Evolutionary conservation across 2,113 vertebrate genomes (phyloP).

Genomic region (Steatornis caripensis): DNA sequence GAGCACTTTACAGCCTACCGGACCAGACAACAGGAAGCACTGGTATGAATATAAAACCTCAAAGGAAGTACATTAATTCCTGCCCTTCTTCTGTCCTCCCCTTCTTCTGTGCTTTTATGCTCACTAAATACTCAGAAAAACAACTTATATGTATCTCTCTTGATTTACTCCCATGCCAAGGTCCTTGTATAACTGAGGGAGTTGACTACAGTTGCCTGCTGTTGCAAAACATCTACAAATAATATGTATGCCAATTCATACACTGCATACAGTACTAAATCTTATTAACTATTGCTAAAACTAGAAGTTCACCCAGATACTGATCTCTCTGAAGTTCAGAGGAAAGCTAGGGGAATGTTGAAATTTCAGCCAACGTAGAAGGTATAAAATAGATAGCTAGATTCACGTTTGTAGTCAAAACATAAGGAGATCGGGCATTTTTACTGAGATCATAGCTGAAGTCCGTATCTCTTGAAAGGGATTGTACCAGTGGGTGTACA

Average conservation of each 20-base stretch:
- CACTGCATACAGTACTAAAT: neutral
- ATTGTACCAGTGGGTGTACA: slow-evolving; percentile 89
- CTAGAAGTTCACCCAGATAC: neutral
- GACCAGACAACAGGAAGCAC: slow-evolving; percentile 72
- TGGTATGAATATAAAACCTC: slow-evolving; percentile 57
- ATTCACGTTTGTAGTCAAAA: neutral
- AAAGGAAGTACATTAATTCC: neutral
- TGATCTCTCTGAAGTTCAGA: neutral
- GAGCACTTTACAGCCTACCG: slow-evolving; percentile 89
- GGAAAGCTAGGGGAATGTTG: neutral
- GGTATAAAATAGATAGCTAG: neutral
- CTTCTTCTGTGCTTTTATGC: neutral
- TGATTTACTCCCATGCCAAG: neutral
- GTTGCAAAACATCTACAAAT: neutral
- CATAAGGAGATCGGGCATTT: neutral
- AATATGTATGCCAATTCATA: neutral
- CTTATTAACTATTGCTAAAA: neutral
- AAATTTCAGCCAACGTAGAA: neutral
- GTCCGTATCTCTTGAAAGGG: slow-evolving; percentile 52
- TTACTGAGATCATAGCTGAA: neutral
- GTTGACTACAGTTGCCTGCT: neutral
- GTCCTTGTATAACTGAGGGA: neutral
- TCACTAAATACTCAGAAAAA: neutral
- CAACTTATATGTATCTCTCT: neutral
- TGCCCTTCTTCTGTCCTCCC: neutral